Evolutionary conservation across 2,888 invertebrate species (phyloP).

Genomic region (Muscina levida): DNA sequence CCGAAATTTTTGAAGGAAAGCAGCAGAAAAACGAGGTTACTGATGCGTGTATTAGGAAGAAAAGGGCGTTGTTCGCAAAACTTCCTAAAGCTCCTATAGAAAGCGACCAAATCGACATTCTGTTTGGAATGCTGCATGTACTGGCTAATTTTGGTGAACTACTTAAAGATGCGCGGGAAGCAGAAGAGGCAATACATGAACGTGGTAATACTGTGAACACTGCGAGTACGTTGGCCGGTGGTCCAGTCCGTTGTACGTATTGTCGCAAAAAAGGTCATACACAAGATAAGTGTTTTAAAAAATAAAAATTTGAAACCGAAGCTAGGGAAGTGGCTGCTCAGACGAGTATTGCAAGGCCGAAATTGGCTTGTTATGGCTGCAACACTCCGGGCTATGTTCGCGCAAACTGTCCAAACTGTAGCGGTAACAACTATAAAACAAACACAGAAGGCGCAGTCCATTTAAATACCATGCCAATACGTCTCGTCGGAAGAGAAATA

Average conservation of each 20-base stretch:
- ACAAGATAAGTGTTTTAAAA: constrained; percentile 39
- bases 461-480: constrained; percentile 6
- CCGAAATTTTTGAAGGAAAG: constrained; percentile 2
- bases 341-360: constrained; percentile 11
- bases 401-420: constrained; percentile 40
- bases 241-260: constrained; percentile 29
- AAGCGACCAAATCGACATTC: constrained; percentile 37
- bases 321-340: constrained; percentile 10
- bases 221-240: no score
- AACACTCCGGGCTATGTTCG: constrained; percentile 23
- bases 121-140: constrained; percentile 39
- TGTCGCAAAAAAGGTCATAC: constrained; percentile 40
- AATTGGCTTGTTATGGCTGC: constrained; percentile 41
- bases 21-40: constrained; percentile 33
- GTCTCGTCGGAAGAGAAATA: constrained; percentile 9
- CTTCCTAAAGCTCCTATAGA: constrained; percentile 2
- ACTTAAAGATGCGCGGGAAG: background rate
- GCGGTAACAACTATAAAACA: background rate
- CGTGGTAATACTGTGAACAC: background rate
- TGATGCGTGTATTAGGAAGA: constrained; percentile 24
- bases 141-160: background rate
- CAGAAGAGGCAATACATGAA: background rate
- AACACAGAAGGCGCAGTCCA: background rate
- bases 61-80: constrained; percentile 19
- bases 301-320: background rate